phyloP scores from a whole-genome alignment of 2,888 invertebrate genomes.

The Watsonalla cultraria region DNA sequence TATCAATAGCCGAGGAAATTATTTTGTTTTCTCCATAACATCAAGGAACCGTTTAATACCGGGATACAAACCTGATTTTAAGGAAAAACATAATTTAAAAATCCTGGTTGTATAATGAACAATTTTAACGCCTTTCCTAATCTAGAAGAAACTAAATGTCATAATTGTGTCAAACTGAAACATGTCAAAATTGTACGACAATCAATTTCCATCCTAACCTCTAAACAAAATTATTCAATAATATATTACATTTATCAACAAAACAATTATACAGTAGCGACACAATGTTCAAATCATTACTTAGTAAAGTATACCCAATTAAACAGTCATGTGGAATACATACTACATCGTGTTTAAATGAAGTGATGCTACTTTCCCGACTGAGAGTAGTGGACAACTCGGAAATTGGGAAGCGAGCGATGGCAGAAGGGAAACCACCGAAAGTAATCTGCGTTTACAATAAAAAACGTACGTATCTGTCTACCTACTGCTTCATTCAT shows the following conservation, averaged over 20 bases:
- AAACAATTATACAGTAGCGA: conserved; percentile 4
- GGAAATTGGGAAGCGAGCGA: conserved; percentile 94
- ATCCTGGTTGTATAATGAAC: no score
- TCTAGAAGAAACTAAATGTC: conserved; percentile 1
- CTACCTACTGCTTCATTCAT: background rate
- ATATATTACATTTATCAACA: conserved; percentile 3
- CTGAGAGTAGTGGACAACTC: conserved; percentile 98
- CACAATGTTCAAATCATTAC: conserved; percentile 50
- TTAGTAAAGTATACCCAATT: conserved; percentile 35
- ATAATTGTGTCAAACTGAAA: conserved; percentile 10
- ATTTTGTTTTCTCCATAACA: no score
- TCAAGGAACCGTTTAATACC: no score
- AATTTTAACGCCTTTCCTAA: no score
- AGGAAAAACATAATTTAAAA: no score
- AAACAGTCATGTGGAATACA: conserved; percentile 66
- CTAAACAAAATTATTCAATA: conserved; percentile 3
- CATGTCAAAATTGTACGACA: background rate
- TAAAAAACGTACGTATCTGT: conserved; percentile 75
- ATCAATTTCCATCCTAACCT: conserved; percentile 16
- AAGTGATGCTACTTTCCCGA: conserved; percentile 86
- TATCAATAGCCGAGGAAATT: no score
- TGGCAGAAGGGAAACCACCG: conserved; percentile 96
- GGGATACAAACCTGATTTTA: no score
- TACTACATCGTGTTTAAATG: conserved; percentile 77
- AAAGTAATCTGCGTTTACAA: conserved; percentile 96